Evolutionary conservation across 2,113 vertebrate genomes (phyloP).

Genomic region (Notarius lentiginosus): DNA sequence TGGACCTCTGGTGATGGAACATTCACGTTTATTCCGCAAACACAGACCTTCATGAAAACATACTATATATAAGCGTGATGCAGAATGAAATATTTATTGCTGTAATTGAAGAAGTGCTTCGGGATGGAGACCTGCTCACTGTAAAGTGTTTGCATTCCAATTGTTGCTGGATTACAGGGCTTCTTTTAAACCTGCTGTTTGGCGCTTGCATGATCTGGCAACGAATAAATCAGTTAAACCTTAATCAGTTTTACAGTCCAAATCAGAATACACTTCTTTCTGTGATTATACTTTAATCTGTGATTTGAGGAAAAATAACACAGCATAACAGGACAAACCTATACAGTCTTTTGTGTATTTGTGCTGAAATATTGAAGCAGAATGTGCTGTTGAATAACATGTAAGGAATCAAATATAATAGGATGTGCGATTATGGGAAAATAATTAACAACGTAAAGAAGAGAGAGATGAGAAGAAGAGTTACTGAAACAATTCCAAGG

Average conservation of each 20-base stretch:
- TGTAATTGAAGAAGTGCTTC: constrained; percentile 33
- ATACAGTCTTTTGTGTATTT: not conserved
- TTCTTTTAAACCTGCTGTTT: not conserved
- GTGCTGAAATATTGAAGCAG: not conserved
- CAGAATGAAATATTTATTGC: constrained; percentile 49
- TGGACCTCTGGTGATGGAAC: constrained; percentile 3
- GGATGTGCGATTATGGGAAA: not conserved
- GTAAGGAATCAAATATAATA: not conserved
- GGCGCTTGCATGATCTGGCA: not conserved
- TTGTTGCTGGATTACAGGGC: not conserved
- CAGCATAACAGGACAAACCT: too few species aligned
- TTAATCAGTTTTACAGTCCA: not conserved
- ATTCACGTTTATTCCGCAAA: constrained; percentile 59
- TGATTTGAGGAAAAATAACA: constrained; percentile 7
- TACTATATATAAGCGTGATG: constrained; percentile 58
- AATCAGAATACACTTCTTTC: not conserved
- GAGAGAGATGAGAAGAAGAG: not conserved
- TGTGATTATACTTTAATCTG: not conserved
- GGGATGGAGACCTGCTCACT: not conserved
- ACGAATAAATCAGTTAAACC: not conserved
- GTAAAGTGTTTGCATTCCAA: not conserved
- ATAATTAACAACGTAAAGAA: not conserved
- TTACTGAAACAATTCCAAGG: not conserved
- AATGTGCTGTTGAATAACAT: not conserved
- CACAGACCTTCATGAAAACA: constrained; percentile 41